Base-by-base conservation (phyloP, 2,888 invertebrate species). In the Copidosoma aretas region DNA sequence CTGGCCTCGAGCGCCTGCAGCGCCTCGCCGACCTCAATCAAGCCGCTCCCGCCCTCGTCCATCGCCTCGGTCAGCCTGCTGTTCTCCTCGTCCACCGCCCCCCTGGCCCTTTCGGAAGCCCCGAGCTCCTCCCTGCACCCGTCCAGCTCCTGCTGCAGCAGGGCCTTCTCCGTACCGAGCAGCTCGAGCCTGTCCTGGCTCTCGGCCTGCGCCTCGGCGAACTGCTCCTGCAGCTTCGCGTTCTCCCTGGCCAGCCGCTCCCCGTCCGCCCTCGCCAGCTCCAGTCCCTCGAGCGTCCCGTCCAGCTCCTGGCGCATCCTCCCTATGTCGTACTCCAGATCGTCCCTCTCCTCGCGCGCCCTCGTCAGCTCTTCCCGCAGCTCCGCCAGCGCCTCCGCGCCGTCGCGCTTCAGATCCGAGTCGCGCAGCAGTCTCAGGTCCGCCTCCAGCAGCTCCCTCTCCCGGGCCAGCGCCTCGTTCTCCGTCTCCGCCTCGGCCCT, bases 291-390 rank as follows among this genome's bases (percentile, higher is more conserved):
- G 0, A 87, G 78, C 2, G 82, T 85, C 58, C 84, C 84, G 41
- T 85, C 81, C 12, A 90, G 82, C 74, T 89, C 87, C 57, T 85
- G 85, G 75, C 88, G 86, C 76, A 89, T 85, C 64, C 86, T 86
- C 58, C 86, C 82, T 59, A 90, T 87, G 82, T 89, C 88, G 59
- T 87, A 86, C 77, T 89, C 88, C 76, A 91, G 85, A 10, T 86
- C 86, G 74, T 86, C 86, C 75, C 89, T 89, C 60, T 91, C 91
- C 58, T 73, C 72, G 22, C 65, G 73, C 0, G 71, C 71, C 3
- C 24, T 63, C 3, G 77, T 75, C 14, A 82, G 64, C 24, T 77
- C 76, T 22, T 76, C 73, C 1, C 75, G 73, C 8, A 82, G 72
- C 22, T 80, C 72, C 0, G 74, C 70, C 10, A 81, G 49, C 1